phyloP scores from a whole-genome alignment of 2,113 vertebrate genomes.

The Silurus meridionalis region DNA sequence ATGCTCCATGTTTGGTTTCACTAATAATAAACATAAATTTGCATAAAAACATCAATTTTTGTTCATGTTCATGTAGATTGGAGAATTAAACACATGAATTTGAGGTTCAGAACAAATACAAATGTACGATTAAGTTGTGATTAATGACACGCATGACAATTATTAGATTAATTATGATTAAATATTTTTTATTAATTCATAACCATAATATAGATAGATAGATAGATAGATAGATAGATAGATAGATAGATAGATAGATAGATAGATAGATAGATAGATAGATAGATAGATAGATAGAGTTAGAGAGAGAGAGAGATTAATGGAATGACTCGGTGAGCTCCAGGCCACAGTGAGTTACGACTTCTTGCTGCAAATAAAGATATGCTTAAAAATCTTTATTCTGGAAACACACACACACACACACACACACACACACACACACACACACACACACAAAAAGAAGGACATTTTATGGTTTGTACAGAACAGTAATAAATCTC shows the following conservation, averaged over 20 bases:
- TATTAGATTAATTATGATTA: too few relatives aligned
- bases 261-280: not conserved
- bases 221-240: not conserved
- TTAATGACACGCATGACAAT: too few relatives aligned
- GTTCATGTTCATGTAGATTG: too few relatives aligned
- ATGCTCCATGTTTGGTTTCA: too few relatives aligned
- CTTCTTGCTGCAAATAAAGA: conserved; percentile 60
- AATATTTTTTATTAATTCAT: too few relatives aligned
- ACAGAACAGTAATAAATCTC: conserved; percentile 60
- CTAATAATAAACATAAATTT: too few relatives aligned
- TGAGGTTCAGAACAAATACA: too few relatives aligned
- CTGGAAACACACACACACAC: conserved; percentile 52
- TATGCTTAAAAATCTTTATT: conserved; percentile 62
- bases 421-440: conserved; percentile 3
- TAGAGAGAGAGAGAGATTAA: conserved; percentile 42
- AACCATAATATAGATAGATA: not conserved
- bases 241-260: not conserved
- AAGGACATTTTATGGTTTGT: conserved; percentile 61
- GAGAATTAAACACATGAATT: too few relatives aligned
- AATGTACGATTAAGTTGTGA: too few relatives aligned
- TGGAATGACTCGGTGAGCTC: conserved; percentile 52
- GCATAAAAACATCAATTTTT: too few relatives aligned
- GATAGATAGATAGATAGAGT: not conserved
- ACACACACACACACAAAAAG: conserved; percentile 23
- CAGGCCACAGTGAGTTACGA: conserved; percentile 33